phyloP scores from a whole-genome alignment of 2,113 vertebrate genomes.

The Geococcyx californianus region DNA sequence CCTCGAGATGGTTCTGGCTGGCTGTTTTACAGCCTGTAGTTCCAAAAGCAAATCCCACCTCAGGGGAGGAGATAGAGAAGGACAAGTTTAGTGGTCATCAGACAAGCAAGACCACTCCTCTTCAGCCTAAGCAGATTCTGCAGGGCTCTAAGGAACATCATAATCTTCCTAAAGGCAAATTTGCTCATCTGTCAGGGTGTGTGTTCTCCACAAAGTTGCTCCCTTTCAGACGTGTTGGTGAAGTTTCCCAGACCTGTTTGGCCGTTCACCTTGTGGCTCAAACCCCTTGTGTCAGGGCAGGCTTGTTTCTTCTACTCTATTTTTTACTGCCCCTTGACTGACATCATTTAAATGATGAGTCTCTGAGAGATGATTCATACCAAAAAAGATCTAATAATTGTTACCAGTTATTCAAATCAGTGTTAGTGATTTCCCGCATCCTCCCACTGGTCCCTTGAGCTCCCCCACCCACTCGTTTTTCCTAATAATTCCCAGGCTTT shows the following conservation, averaged over 20 bases:
- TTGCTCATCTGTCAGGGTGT: neutral
- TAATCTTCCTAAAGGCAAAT: neutral
- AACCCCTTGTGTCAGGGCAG: neutral
- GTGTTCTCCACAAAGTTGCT: neutral
- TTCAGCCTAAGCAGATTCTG: neutral
- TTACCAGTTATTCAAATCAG: conserved; percentile 56
- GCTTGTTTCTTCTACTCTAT: neutral
- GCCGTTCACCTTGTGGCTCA: neutral
- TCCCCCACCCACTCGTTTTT: conserved; percentile 30
- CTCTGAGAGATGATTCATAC: conserved; percentile 51
- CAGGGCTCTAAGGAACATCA: neutral
- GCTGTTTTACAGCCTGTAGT: neutral
- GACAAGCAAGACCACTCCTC: neutral
- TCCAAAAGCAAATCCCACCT: neutral
- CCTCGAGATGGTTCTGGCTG: neutral
- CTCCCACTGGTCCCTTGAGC: conserved; percentile 54
- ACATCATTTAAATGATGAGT: conserved; percentile 1
- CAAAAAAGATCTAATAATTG: conserved; percentile 56
- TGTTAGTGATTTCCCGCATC: conserved; percentile 47
- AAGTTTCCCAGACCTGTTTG: neutral
- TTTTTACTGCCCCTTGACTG: conserved; percentile 21
- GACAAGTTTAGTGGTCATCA: neutral
- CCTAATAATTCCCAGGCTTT: conserved; percentile 43
- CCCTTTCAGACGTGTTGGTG: neutral
- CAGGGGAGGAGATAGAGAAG: neutral